Base-by-base conservation (phyloP, 37 sponge, comb jelly and placozoan genomes). In the Amphimedon queenslandica region DNA sequence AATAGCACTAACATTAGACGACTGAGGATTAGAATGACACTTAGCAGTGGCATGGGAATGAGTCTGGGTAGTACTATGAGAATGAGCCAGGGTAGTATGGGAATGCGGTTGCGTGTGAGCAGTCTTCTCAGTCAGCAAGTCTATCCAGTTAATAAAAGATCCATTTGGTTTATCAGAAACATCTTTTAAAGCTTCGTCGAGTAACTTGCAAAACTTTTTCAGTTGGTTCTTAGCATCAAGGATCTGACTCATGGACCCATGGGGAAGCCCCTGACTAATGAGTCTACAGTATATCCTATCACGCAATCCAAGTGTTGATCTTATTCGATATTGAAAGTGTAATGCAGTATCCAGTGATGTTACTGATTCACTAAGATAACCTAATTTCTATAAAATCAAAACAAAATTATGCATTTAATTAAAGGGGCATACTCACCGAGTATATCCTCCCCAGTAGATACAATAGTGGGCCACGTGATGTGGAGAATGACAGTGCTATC, bases 401-500 rank as follows among this genome's bases (percentile, higher is more conserved):
- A 18, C 8, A 47, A 13, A 47, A 13, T 47, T 47, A 47, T 13
- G 13, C n/a, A n/a, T n/a, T 18, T 47, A 47, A 13, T 47, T 18
- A 18, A 47, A 47, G 8, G 21, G 61, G 23, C 5, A 10, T 29
- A 84, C 90, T 76, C 73, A 92, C 89, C 58, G 82, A 85, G 65
- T 76, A 84, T 10, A 92, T 73, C 47, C 88, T 92, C 16, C 83
- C 93, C 24, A 92, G 70, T 21, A 76, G 84, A 43, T 71, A 88
- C 31, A 84, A 81, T 53, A 83, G 85, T 1, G 84, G 58, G 20
- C 73, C 72, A 55, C 60, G 43, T 21, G 41, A 16, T 0, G 88
- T 84, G 2, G 81, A 55, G 66, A 77, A 34, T 39, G 58, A 72
- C 2, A 77, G 68, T 8, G 93, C 84, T 39, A 72, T 53, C 0